phyloP scores from a whole-genome alignment of 2,888 invertebrate species.

The Fabriciana adippe region DNA sequence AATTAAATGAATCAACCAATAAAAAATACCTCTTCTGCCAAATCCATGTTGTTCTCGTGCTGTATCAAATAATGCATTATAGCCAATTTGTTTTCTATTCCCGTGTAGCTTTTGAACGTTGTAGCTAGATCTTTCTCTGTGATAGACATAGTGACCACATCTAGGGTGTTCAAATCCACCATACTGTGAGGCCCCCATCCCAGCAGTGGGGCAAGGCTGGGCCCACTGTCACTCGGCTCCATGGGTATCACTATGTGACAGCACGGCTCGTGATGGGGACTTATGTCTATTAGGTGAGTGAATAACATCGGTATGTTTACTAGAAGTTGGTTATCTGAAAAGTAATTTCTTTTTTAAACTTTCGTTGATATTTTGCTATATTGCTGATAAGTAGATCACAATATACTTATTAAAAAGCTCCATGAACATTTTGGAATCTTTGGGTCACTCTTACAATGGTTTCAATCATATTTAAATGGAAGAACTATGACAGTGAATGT shows the following conservation, averaged over 20 bases:
- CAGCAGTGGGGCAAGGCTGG: constrained; percentile 86
- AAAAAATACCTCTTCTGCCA: constrained; percentile 85
- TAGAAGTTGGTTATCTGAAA: constrained; percentile 88
- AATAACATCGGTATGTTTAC: constrained; percentile 93
- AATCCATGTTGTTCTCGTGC: constrained; percentile 88
- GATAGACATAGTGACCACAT: constrained; percentile 86
- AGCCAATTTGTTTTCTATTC: constrained; percentile 87
- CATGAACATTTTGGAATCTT: too few relatives aligned
- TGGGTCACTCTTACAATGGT: too few relatives aligned
- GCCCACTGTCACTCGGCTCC: constrained; percentile 79
- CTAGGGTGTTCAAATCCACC: constrained; percentile 87
- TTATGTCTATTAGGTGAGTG: constrained; percentile 92
- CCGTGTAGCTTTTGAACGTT: constrained; percentile 85
- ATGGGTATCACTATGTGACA: constrained; percentile 89
- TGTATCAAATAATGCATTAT: constrained; percentile 92
- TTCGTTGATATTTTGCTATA: background rate
- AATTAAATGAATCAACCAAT: constrained; percentile 2
- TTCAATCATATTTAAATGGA: too few relatives aligned
- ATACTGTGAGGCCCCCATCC: constrained; percentile 80
- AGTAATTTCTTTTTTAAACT: background rate
- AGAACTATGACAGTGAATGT: too few relatives aligned
- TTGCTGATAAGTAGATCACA: too few relatives aligned
- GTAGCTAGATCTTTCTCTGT: constrained; percentile 85
- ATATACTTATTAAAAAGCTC: too few relatives aligned
- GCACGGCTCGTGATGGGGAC: constrained; percentile 91